A percentile compares a stretch with the other conserved stretches of the same genome.
These are phyloP conservation scores for Himalopsyche anomala DNA, from an alignment of 2,888 invertebrate species.

Conservation along the genomic window DNA sequence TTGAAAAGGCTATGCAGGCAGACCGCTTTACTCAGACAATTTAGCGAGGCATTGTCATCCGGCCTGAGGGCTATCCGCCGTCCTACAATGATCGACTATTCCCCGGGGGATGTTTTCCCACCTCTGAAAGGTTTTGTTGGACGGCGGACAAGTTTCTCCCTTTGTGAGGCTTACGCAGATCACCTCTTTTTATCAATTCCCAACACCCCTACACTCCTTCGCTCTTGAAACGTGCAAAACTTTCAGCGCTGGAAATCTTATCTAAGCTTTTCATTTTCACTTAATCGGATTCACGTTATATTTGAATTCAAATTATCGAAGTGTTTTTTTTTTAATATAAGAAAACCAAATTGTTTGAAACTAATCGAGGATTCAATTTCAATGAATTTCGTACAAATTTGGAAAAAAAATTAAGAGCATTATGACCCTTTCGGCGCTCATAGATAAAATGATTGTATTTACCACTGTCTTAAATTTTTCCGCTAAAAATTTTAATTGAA, in stretches of 20 bases:
- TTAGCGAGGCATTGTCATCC: constrained; percentile 41
- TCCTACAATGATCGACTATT: constrained; percentile 40
- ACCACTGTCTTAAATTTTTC: too few species aligned
- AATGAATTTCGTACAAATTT: constrained; percentile 1
- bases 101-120: constrained; percentile 39
- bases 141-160: constrained; percentile 25
- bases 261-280: constrained; percentile 37
- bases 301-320: constrained; percentile 22
- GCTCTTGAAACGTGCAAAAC: constrained; percentile 16
- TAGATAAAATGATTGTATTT: too few species aligned
- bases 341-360: constrained; percentile 16
- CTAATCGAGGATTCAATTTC: constrained; percentile 1
- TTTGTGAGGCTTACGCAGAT: constrained; percentile 42
- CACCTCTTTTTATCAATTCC: constrained; percentile 38
- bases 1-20: constrained; percentile 26
- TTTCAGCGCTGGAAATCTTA: constrained; percentile 37
- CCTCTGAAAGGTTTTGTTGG: constrained; percentile 34
- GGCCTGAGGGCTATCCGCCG: constrained; percentile 15
- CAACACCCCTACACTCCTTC: constrained; percentile 7
- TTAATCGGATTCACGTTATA: constrained; percentile 32
- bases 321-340: background rate
- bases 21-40: constrained; percentile 26
- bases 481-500: too few species aligned
- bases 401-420: background rate
- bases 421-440: too few species aligned